These are phyloP conservation scores for Torymus aiolomorphi DNA, from an alignment of 2,888 invertebrate species.

Conservation along the genomic window DNA sequence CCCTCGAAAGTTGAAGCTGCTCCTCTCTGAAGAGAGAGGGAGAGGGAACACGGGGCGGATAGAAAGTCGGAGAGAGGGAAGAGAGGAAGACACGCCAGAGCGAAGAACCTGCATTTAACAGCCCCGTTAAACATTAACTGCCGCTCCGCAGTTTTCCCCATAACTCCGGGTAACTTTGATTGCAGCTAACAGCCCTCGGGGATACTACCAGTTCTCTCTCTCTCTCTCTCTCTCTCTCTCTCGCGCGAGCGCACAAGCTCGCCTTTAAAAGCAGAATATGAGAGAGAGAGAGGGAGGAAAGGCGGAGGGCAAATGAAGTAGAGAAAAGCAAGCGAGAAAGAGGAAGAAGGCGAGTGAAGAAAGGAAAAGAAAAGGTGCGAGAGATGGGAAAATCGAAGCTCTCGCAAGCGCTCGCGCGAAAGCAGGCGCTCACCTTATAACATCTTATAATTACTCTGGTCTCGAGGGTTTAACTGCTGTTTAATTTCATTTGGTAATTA, in stretches of 20 bases:
- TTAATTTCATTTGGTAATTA: conserved; percentile 74
- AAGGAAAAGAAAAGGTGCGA: conserved; percentile 16
- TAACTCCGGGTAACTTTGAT: conserved; percentile 74
- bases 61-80: neutral
- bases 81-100: conserved; percentile 26
- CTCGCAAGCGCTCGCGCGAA: neutral
- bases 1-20: conserved; percentile 43
- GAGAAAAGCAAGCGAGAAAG: conserved; percentile 38
- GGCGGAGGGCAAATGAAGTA: conserved; percentile 51
- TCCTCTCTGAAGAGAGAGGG: conserved; percentile 3
- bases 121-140: conserved; percentile 74
- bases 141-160: conserved; percentile 70
- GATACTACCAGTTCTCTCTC: conserved; percentile 58
- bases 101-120: conserved; percentile 70
- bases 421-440: conserved; percentile 67
- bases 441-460: conserved; percentile 73
- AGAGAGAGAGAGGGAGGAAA: conserved; percentile 46
- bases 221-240: too few species aligned
- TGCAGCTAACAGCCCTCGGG: conserved; percentile 72
- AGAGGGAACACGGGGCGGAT: neutral
- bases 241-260: conserved; percentile 21
- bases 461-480: conserved; percentile 71
- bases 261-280: conserved; percentile 65
- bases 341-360: conserved; percentile 49
- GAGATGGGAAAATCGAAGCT: conserved; percentile 49